Evolutionary conservation across 2,797 vertebrate species (phyloP).

Genomic region (Clarias pachynema): DNA sequence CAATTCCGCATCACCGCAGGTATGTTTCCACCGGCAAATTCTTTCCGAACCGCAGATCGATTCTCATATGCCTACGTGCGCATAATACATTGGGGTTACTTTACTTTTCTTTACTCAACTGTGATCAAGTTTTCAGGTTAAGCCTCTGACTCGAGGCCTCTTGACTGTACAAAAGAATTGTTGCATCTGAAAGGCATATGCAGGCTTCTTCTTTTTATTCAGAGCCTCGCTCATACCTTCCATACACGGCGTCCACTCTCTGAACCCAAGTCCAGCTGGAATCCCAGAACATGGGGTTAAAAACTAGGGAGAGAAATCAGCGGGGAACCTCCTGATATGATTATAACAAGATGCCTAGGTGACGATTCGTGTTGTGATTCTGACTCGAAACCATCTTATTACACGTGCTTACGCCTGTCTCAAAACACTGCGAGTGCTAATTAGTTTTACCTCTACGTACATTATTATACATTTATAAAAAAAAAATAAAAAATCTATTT

Average conservation of each 20-base stretch:
- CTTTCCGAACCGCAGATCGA: conserved; percentile 21
- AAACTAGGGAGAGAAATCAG: too few species aligned
- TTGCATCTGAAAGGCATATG: not conserved
- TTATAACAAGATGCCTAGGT: too few species aligned
- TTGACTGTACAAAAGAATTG: not conserved
- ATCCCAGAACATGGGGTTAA: not conserved
- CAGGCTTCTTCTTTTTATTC: not conserved
- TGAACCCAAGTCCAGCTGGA: not conserved
- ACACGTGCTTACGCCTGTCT: too few species aligned
- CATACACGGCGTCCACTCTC: not conserved
- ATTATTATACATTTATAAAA: too few species aligned
- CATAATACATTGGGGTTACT: not conserved
- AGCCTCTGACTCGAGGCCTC: not conserved
- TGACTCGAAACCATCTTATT: too few species aligned
- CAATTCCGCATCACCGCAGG: not conserved
- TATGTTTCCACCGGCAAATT: not conserved
- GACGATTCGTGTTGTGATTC: too few species aligned
- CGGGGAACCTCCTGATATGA: too few species aligned
- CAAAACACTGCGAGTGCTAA: too few species aligned
- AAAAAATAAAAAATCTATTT: too few species aligned
- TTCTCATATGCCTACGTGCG: not conserved
- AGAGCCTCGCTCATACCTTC: not conserved
- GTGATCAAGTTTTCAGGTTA: conserved; percentile 13
- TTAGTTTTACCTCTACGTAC: too few species aligned
- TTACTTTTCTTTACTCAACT: conserved; percentile 16